Conservation (phyloP, 2,113 vertebrate genomes). For the Gopherus evgoodei region DNA sequence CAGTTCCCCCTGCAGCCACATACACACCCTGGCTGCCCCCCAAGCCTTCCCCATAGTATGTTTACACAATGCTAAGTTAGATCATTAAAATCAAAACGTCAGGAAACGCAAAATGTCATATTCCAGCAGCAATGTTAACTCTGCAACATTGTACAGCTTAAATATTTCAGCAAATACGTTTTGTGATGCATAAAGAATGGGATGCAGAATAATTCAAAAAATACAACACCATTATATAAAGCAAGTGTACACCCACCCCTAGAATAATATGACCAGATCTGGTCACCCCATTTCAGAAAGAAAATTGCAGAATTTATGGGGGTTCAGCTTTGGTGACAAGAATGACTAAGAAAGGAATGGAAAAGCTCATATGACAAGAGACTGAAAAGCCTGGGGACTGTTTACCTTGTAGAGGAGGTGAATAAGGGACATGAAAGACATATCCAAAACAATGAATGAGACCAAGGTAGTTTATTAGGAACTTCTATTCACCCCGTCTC, state of each 20-base stretch:
- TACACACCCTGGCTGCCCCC: background rate
- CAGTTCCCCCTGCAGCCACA: background rate
- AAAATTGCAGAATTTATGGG: background rate
- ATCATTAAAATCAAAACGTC: background rate
- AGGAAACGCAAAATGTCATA: background rate
- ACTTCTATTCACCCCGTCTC: too few relatives aligned
- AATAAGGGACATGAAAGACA: too few relatives aligned
- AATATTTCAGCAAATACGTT: background rate
- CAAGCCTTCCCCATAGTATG: too few relatives aligned
- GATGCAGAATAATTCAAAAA: background rate
- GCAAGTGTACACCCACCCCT: background rate
- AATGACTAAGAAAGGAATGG: background rate
- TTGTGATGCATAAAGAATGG: background rate
- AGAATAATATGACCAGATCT: too few relatives aligned
- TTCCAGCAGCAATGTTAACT: background rate
- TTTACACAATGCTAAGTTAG: background rate
- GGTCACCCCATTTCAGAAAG: background rate
- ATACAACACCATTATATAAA: background rate
- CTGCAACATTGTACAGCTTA: background rate
- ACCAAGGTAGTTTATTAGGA: too few relatives aligned
- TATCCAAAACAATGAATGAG: too few relatives aligned
- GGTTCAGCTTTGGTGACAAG: background rate
- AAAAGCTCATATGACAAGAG: background rate
- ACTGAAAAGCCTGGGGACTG: background rate
- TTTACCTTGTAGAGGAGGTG: too few relatives aligned